Evolutionary conservation across 2,113 vertebrate species (phyloP).

Genomic region (Rhinopomastus cyanomelas): DNA sequence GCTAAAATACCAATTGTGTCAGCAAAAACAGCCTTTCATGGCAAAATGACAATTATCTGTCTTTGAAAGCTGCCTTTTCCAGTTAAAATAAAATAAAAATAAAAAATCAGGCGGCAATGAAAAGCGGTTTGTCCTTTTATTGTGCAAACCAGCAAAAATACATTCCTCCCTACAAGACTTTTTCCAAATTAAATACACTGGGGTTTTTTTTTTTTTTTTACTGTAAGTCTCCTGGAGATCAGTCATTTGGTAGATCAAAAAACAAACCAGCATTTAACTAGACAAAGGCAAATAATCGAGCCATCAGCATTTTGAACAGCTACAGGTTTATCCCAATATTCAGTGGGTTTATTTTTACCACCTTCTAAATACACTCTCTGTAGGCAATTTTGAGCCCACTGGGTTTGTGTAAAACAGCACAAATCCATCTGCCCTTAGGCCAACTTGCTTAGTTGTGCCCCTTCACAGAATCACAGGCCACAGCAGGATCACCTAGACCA

Average conservation of each 20-base stretch:
- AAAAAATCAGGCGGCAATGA: conserved; percentile 25
- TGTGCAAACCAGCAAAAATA: conserved; percentile 59
- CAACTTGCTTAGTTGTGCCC: not conserved
- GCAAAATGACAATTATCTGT: conserved; percentile 61
- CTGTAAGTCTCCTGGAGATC: conserved; percentile 2
- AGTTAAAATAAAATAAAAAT: not conserved
- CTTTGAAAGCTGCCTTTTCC: conserved; percentile 59
- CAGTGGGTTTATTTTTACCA: not conserved
- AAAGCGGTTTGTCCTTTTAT: conserved; percentile 60
- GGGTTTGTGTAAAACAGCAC: not conserved
- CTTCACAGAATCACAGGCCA: too few species aligned
- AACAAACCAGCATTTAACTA: not conserved
- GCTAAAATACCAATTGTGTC: conserved; percentile 56
- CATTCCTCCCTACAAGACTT: conserved; percentile 11
- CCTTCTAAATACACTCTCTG: not conserved
- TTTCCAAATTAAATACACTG: conserved; percentile 17
- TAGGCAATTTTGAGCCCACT: not conserved
- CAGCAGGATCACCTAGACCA: too few species aligned
- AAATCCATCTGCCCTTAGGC: not conserved
- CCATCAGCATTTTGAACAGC: not conserved
- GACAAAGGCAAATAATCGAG: conserved; percentile 33
- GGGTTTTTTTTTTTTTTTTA: not conserved
- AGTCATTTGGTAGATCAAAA: conserved; percentile 6
- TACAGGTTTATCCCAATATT: conserved; percentile 19
- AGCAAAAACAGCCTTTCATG: conserved; percentile 66